Conservation (phyloP, 2,113 vertebrate species). For the Notothenia coriiceps region DNA sequence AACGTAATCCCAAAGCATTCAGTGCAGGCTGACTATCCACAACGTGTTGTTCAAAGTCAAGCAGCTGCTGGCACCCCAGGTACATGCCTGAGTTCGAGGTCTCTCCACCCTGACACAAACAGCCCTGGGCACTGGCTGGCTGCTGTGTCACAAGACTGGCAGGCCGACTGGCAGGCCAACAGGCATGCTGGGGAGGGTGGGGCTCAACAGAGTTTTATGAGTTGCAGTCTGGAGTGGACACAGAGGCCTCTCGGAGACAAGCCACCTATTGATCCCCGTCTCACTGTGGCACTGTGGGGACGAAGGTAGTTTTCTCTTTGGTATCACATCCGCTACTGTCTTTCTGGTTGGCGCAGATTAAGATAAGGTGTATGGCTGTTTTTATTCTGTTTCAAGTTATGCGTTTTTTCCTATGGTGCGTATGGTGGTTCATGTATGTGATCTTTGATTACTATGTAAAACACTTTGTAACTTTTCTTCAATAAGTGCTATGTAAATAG, state of each 20-base stretch:
- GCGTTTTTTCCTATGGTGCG: no score
- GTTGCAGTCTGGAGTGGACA: slow-evolving; percentile 64
- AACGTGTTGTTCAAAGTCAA: not conserved
- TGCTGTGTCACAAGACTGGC: slow-evolving; percentile 75
- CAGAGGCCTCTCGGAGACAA: slow-evolving; percentile 63
- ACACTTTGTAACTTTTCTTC: no score
- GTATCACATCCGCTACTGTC: slow-evolving; percentile 26
- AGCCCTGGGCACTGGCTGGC: slow-evolving; percentile 50
- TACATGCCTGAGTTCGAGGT: slow-evolving; percentile 38
- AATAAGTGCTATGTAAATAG: no score
- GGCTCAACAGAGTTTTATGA: slow-evolving; percentile 65
- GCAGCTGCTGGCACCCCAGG: slow-evolving; percentile 50
- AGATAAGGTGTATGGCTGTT: not conserved
- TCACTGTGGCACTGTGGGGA: slow-evolving; percentile 31
- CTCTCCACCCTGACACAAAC: slow-evolving; percentile 61
- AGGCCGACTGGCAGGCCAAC: slow-evolving; percentile 66
- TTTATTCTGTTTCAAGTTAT: no score
- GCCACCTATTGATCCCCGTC: slow-evolving; percentile 63
- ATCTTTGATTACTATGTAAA: no score
- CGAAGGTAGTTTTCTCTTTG: slow-evolving; percentile 26
- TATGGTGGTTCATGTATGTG: no score
- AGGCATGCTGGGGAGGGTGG: slow-evolving; percentile 50
- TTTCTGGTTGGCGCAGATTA: not conserved
- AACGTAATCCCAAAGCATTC: not conserved
- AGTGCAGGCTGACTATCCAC: not conserved